Evolutionary conservation across 2,888 invertebrate genomes (phyloP).

Genomic region (Caenorhabditis drosophilae): DNA sequence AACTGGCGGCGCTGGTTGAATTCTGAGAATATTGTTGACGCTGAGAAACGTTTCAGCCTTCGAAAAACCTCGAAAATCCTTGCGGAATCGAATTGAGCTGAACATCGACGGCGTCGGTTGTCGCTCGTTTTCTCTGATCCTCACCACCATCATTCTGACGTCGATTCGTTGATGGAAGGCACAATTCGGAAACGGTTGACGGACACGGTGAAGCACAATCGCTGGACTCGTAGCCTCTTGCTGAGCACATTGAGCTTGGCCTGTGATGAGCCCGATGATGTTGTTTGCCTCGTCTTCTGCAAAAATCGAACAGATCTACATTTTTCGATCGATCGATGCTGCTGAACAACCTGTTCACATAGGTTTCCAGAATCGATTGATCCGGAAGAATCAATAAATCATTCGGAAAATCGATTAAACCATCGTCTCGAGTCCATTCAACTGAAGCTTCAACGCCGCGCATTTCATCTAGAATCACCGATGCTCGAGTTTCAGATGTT

Average conservation of each 20-base stretch:
- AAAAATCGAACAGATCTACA: slow-evolving; percentile 14
- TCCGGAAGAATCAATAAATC: slow-evolving; percentile 62
- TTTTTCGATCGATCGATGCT: neutral
- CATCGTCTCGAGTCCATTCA: slow-evolving; percentile 37
- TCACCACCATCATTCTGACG: no score
- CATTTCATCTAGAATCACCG: slow-evolving; percentile 54
- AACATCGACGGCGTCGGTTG: slow-evolving; percentile 26
- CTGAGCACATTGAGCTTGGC: slow-evolving; percentile 32
- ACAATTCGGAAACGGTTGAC: slow-evolving; percentile 54
- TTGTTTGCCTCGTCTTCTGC: slow-evolving; percentile 31
- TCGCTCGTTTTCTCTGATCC: slow-evolving; percentile 24
- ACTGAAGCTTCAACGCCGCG: slow-evolving; percentile 41
- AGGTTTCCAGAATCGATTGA: slow-evolving; percentile 64
- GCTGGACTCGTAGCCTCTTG: slow-evolving; percentile 20
- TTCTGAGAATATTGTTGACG: slow-evolving; percentile 3
- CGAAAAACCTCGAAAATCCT: slow-evolving; percentile 22
- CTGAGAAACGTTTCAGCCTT: neutral
- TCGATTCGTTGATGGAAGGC: slow-evolving; percentile 51
- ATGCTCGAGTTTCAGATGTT: slow-evolving; percentile 34
- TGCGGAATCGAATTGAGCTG: slow-evolving; percentile 26
- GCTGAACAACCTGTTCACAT: slow-evolving; percentile 52
- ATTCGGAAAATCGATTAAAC: slow-evolving; percentile 13
- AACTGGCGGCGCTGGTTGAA: slow-evolving; percentile 15
- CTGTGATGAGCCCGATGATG: slow-evolving; percentile 15
- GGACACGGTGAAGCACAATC: slow-evolving; percentile 50